Percentiles rank a stretch among this genome's conserved stretches.
These are phyloP conservation scores for Papilio aristodemus DNA, from an alignment of 1,140 invertebrate species.

Conservation along the genomic window DNA sequence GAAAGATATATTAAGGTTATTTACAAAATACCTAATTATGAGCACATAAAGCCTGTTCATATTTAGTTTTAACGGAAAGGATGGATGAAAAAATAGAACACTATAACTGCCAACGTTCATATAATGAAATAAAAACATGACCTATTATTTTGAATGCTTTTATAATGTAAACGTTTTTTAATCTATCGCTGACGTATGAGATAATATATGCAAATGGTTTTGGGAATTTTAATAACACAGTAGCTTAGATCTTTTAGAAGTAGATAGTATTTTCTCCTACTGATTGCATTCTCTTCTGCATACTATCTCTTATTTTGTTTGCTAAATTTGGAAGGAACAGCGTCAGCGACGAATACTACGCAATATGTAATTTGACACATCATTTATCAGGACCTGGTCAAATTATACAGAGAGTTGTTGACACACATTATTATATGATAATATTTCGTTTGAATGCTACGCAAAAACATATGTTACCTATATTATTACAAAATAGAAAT, in stretches of 20 bases:
- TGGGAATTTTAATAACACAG: constrained; percentile 5
- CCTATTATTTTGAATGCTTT: no score
- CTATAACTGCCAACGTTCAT: neutral
- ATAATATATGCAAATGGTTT: neutral
- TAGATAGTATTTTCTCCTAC: neutral
- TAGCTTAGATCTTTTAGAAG: constrained; percentile 6
- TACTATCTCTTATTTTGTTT: neutral
- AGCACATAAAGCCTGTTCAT: no score
- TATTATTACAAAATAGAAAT: no score
- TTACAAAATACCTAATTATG: no score
- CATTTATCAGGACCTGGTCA: neutral
- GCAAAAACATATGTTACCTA: no score
- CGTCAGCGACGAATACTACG: neutral
- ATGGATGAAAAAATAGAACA: no score
- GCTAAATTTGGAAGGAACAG: neutral
- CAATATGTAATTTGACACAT: neutral
- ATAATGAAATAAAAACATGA: no score
- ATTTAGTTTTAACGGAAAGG: no score
- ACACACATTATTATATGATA: constrained; percentile 11
- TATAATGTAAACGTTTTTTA: neutral
- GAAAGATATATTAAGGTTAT: no score
- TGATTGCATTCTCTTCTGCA: constrained; percentile 7
- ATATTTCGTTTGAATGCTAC: neutral
- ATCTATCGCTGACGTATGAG: constrained; percentile 2
- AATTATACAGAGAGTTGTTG: constrained; percentile 17